Evolutionary conservation across 1,140 invertebrate species (phyloP).

Genomic region (Globodera rostochiensis): DNA sequence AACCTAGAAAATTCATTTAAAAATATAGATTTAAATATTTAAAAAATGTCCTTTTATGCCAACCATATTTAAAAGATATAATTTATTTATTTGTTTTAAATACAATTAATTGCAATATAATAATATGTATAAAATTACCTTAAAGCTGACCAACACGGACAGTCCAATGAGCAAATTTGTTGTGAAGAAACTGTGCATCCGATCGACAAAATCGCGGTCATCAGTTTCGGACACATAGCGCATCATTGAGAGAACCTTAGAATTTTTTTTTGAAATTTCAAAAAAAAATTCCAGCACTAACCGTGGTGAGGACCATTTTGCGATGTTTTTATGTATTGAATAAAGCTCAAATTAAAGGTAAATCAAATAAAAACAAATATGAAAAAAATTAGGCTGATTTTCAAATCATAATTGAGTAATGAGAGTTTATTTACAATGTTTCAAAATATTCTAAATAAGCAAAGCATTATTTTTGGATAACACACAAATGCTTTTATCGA

Average conservation of each 20-base stretch:
- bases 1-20: conserved; percentile 9
- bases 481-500: too few species aligned
- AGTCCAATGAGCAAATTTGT: conserved; percentile 54
- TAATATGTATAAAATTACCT: conserved; percentile 37
- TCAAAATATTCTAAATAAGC: too few species aligned
- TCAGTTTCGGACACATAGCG: conserved; percentile 55
- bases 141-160: conserved; percentile 54
- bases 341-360: background rate
- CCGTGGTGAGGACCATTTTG: conserved; percentile 41
- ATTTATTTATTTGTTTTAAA: background rate
- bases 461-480: too few species aligned
- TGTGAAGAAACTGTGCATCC: conserved; percentile 51
- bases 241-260: conserved; percentile 51
- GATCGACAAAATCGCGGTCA: conserved; percentile 56
- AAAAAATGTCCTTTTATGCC: background rate
- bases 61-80: conserved; percentile 16
- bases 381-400: too few species aligned
- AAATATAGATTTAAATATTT: background rate
- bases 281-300: conserved; percentile 1
- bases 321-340: background rate
- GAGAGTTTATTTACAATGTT: too few species aligned
- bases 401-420: too few species aligned
- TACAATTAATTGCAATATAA: too few species aligned
- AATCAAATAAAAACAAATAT: too few species aligned
- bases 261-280: background rate